These are phyloP conservation scores for Mythimna pallens DNA, from an alignment of 2,888 invertebrate species.

Conservation along the genomic window DNA sequence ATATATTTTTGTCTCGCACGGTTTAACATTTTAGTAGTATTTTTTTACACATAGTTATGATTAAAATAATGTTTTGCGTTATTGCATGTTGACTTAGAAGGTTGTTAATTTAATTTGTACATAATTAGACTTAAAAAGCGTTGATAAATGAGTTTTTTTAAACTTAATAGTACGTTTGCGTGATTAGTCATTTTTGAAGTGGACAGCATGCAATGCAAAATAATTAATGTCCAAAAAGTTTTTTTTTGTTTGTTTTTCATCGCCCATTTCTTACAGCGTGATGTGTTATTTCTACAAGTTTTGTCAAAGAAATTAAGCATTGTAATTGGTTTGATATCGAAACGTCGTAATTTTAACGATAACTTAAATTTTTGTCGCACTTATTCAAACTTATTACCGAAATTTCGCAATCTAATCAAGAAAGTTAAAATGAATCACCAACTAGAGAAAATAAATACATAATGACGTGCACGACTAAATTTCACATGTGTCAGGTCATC, in stretches of 20 bases:
- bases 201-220: slow-evolving; percentile 64
- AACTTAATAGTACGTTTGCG: slow-evolving; percentile 60
- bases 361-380: slow-evolving; percentile 16
- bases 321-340: not conserved
- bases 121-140: slow-evolving; percentile 53
- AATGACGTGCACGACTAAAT: slow-evolving; percentile 1
- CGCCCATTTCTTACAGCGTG: slow-evolving; percentile 45
- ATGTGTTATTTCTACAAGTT: slow-evolving; percentile 29
- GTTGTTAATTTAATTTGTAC: slow-evolving; percentile 51
- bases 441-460: slow-evolving; percentile 18
- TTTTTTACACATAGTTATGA: not conserved
- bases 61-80: slow-evolving; percentile 20
- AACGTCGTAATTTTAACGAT: not conserved
- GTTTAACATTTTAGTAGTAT: slow-evolving; percentile 1
- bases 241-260: slow-evolving; percentile 33
- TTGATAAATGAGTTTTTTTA: slow-evolving; percentile 51
- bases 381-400: slow-evolving; percentile 34
- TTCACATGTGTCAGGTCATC: slow-evolving; percentile 1
- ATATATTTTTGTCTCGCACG: slow-evolving; percentile 1
- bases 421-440: slow-evolving; percentile 24
- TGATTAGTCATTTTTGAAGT: slow-evolving; percentile 58
- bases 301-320: slow-evolving; percentile 3
- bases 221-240: slow-evolving; percentile 41
- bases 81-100: slow-evolving; percentile 61
- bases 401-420: slow-evolving; percentile 25